Evolutionary conservation across 2,797 vertebrate genomes (phyloP).

Genomic region (Oreochromis mossambicus): DNA sequence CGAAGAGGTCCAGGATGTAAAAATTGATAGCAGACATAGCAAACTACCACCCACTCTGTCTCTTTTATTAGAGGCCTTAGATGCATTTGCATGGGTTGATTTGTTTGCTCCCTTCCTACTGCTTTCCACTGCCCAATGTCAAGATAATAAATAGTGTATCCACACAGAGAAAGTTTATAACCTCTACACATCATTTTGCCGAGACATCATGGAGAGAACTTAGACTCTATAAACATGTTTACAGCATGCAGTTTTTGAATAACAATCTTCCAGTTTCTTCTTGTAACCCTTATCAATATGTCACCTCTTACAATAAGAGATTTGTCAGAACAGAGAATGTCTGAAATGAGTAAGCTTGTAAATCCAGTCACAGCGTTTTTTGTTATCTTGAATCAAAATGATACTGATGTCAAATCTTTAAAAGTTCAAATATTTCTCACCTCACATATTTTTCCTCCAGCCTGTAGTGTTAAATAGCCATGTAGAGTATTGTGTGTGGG

Average conservation of each 20-base stretch:
- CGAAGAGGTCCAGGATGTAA: not conserved
- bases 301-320: not conserved
- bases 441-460: not conserved
- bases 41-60: slow-evolving; percentile 28
- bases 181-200: not conserved
- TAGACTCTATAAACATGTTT: not conserved
- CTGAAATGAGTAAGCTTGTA: not conserved
- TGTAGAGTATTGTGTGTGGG: not conserved
- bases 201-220: not conserved
- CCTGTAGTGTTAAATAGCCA: not conserved
- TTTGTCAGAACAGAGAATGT: not conserved
- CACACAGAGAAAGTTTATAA: not conserved
- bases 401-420: not conserved
- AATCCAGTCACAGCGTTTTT: not conserved
- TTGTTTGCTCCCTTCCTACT: not conserved
- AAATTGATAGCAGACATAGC: not conserved
- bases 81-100: not conserved
- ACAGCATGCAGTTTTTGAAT: not conserved
- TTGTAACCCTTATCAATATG: not conserved
- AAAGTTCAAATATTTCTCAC: not conserved
- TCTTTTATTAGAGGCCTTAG: slow-evolving; percentile 19
- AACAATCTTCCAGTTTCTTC: not conserved
- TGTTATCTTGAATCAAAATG: not conserved
- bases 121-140: slow-evolving; percentile 20
- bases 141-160: not conserved